These are phyloP conservation scores for Lissocephala sabroskyi DNA, from an alignment of 2,888 invertebrate genomes.

Conservation along the genomic window DNA sequence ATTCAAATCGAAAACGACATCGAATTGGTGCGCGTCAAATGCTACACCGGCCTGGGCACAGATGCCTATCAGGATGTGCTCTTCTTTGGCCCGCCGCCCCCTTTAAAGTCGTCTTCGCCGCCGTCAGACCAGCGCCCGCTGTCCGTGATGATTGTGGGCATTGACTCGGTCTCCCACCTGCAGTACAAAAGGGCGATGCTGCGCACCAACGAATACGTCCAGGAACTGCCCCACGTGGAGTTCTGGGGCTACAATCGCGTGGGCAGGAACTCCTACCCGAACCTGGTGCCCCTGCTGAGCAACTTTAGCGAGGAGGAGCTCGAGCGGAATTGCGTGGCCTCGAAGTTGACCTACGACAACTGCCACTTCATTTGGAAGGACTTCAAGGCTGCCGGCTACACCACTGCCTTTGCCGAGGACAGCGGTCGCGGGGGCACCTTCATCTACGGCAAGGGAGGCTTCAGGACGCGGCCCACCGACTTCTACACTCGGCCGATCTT, in stretches of 20 bases:
- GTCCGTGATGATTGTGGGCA: constrained; percentile 84
- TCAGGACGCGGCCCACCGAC: constrained; percentile 81
- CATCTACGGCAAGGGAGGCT: constrained; percentile 79
- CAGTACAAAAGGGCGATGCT: constrained; percentile 88
- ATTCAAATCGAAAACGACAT: constrained; percentile 2
- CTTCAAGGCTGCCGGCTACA: constrained; percentile 79
- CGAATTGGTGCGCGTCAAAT: constrained; percentile 12
- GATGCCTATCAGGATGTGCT: constrained; percentile 17
- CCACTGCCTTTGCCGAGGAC: constrained; percentile 84
- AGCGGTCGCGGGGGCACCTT: constrained; percentile 78
- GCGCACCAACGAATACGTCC: constrained; percentile 76
- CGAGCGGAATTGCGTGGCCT: constrained; percentile 76
- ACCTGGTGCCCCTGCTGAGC: constrained; percentile 83
- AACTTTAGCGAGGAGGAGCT: constrained; percentile 79
- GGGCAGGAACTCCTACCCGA: constrained; percentile 92
- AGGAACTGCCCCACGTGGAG: constrained; percentile 74
- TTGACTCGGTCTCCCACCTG: constrained; percentile 87
- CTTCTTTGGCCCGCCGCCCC: constrained; percentile 2
- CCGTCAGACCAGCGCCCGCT: too few relatives aligned
- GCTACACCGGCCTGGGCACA: neutral
- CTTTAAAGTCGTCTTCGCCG: neutral
- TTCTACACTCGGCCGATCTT: constrained; percentile 84
- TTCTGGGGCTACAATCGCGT: constrained; percentile 92
- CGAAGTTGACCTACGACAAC: constrained; percentile 78
- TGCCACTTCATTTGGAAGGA: constrained; percentile 86